A percentile compares a stretch with the other conserved stretches of the same genome.
These are phyloP conservation scores for Meloe dianella DNA, from an alignment of 2,888 invertebrate species.

Conservation along the genomic window DNA sequence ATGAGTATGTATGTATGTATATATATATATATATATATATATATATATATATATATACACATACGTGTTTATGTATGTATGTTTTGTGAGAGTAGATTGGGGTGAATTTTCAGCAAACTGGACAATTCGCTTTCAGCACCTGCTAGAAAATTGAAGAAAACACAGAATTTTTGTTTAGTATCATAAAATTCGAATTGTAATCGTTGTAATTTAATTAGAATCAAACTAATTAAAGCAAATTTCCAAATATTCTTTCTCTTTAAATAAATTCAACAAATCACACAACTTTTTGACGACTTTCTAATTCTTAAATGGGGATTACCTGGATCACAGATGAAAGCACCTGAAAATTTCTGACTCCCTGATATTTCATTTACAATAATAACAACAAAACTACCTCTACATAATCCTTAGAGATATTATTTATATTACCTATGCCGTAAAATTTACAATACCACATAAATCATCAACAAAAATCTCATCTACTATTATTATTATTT, in stretches of 20 bases:
- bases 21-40: background rate
- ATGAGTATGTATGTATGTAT: background rate
- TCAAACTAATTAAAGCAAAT: too few species aligned
- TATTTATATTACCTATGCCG: too few species aligned
- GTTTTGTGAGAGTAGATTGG: conserved; percentile 20
- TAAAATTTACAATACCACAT: background rate
- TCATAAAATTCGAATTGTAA: too few species aligned
- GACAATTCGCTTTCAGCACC: conserved; percentile 18
- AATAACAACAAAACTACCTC: background rate
- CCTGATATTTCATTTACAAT: background rate
- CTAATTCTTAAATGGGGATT: background rate
- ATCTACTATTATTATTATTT: background rate
- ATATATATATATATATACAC: background rate
- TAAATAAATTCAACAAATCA: too few species aligned
- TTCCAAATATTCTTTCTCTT: too few species aligned
- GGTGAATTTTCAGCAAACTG: conserved; percentile 31
- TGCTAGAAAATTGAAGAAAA: conserved; percentile 21
- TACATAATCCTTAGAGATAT: background rate
- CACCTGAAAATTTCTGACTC: conserved; percentile 42
- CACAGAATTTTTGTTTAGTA: conserved; percentile 32
- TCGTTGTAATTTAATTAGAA: too few species aligned
- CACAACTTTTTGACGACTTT: background rate
- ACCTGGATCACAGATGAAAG: conserved; percentile 37
- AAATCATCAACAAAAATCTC: background rate
- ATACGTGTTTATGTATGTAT: background rate